Conservation (phyloP, 2,113 vertebrate genomes). For the Thomomys bottae region DNA sequence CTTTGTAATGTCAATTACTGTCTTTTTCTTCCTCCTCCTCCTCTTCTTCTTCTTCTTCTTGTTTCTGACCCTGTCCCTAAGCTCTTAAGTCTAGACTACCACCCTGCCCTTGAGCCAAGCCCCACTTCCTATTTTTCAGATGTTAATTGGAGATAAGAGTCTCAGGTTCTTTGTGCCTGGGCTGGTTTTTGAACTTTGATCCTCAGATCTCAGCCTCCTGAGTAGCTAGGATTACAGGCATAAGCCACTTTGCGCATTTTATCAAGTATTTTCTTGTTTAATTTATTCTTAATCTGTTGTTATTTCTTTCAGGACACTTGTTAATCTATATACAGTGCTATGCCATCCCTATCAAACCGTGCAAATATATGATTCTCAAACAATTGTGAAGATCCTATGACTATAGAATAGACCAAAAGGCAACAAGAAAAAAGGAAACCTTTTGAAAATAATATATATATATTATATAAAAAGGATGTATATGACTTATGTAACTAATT, state of each 20-base stretch:
- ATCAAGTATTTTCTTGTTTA: not conserved
- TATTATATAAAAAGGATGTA: not conserved
- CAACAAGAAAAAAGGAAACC: not conserved
- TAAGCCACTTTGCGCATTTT: too few species aligned
- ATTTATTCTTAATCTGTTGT: not conserved
- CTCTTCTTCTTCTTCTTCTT: too few species aligned
- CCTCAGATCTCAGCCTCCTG: too few species aligned
- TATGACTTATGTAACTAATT: not conserved
- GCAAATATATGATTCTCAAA: constrained; percentile 1
- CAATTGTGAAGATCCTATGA: constrained; percentile 43
- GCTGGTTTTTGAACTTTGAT: too few species aligned
- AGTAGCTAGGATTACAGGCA: too few species aligned
- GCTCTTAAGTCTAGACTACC: too few species aligned
- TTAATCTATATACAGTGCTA: constrained; percentile 22
- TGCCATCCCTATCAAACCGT: not conserved
- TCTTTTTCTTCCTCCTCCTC: too few species aligned
- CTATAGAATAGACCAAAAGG: constrained; percentile 58
- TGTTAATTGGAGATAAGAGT: too few species aligned
- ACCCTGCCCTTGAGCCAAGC: too few species aligned
- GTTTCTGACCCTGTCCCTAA: too few species aligned
- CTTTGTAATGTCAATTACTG: not conserved
- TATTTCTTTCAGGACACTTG: not conserved
- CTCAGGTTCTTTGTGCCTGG: too few species aligned
- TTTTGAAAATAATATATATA: not conserved
- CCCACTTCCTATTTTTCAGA: too few species aligned